Evolutionary conservation across 2,888 invertebrate species (phyloP).

Genomic region (Noctua janthina): DNA sequence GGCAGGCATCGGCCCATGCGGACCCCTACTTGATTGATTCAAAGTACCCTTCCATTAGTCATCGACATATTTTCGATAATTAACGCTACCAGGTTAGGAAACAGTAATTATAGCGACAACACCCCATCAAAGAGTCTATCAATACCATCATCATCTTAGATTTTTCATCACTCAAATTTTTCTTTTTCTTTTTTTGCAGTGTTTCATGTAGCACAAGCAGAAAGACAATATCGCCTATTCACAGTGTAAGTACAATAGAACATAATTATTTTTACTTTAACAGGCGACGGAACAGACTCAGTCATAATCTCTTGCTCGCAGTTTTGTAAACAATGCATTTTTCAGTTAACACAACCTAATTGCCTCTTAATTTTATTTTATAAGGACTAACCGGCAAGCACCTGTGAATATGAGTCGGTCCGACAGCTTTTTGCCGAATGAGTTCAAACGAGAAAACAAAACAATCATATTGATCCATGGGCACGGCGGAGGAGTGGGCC

Average conservation of each 20-base stretch:
- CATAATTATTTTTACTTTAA: neutral
- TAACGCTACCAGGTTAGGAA: too few species aligned
- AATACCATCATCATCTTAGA: neutral
- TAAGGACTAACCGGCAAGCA: neutral
- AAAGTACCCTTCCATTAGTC: too few species aligned
- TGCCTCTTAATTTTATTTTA: neutral
- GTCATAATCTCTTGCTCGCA: too few species aligned
- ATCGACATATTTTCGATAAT: too few species aligned
- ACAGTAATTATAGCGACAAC: too few species aligned
- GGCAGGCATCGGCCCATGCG: too few species aligned
- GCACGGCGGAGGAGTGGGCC: neutral
- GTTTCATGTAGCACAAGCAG: constrained; percentile 1
- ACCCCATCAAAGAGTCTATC: neutral
- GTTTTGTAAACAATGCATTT: neutral
- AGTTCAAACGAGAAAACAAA: neutral
- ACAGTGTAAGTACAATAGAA: neutral
- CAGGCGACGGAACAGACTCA: neutral
- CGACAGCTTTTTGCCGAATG: neutral
- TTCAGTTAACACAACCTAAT: neutral
- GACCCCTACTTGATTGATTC: too few species aligned
- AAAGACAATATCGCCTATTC: constrained; percentile 1
- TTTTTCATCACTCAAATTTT: neutral
- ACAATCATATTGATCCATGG: constrained; percentile 28
- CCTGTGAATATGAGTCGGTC: neutral
- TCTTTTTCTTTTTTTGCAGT: neutral